Evolutionary conservation across 2,888 invertebrate genomes (phyloP).

Genomic region (Thysanoteuthis rhombus): DNA sequence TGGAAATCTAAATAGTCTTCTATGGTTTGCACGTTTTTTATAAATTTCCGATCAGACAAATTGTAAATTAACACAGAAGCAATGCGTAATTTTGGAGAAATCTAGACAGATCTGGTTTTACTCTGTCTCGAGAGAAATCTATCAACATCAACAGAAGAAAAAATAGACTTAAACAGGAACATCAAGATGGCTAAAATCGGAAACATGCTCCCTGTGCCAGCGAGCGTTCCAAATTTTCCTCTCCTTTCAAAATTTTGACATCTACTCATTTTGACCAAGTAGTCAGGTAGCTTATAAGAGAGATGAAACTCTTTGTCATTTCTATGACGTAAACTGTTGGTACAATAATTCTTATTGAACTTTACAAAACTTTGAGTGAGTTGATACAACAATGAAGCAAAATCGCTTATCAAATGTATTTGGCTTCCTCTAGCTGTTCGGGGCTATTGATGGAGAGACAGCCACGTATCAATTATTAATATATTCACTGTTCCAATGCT

Average conservation of each 20-base stretch:
- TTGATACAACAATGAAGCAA: background rate
- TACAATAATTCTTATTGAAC: background rate
- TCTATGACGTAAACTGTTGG: background rate
- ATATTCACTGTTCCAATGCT: background rate
- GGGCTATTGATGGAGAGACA: background rate
- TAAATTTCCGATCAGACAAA: background rate
- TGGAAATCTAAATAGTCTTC: background rate
- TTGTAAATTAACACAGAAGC: background rate
- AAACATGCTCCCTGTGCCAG: background rate
- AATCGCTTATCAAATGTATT: background rate
- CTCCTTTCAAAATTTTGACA: too few relatives aligned
- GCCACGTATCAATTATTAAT: background rate
- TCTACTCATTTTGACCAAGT: background rate
- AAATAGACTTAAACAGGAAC: background rate
- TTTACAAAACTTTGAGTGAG: background rate
- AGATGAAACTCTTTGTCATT: background rate
- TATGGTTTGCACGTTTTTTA: background rate
- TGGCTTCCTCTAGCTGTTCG: background rate
- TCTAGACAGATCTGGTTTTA: background rate
- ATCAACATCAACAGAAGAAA: background rate
- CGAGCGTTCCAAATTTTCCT: background rate
- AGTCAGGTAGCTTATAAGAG: background rate
- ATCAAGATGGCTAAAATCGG: background rate
- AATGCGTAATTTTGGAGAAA: background rate
- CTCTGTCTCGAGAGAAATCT: background rate